phyloP scores from a whole-genome alignment of 2,888 invertebrate genomes.

The Chrysina gloriosa region DNA sequence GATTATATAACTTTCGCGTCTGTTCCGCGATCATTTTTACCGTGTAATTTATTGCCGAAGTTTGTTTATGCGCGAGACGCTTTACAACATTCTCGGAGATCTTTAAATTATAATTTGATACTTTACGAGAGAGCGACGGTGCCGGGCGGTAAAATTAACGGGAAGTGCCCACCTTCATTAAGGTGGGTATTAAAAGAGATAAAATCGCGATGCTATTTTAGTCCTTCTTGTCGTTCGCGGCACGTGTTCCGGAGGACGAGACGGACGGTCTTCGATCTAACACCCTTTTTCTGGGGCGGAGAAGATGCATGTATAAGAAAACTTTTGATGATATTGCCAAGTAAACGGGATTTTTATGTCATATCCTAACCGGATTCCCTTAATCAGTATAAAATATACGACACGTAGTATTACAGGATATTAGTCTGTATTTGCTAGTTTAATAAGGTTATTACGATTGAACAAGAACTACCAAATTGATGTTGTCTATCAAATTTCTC shows the following conservation, averaged over 20 bases:
- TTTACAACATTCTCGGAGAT: conserved; percentile 25
- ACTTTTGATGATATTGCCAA: not conserved
- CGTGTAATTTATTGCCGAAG: conserved; percentile 27
- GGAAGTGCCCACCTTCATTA: conserved; percentile 18
- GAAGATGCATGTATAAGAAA: not conserved
- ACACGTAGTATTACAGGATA: not conserved
- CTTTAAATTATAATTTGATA: conserved; percentile 34
- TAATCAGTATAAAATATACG: conserved; percentile 7
- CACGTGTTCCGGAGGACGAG: not conserved
- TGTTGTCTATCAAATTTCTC: too few species aligned
- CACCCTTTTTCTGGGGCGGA: not conserved
- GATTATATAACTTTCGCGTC: conserved; percentile 14
- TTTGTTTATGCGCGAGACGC: conserved; percentile 20
- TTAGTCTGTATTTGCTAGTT: not conserved
- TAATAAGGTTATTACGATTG: too few species aligned
- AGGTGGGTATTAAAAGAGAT: conserved; percentile 26
- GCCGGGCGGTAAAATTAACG: conserved; percentile 23
- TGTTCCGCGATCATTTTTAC: conserved; percentile 10
- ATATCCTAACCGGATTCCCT: not conserved
- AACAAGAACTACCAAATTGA: too few species aligned
- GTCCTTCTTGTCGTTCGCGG: not conserved
- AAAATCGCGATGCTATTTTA: not conserved
- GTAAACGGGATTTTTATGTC: not conserved
- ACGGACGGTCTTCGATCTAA: not conserved
- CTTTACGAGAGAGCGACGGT: not conserved